Evolutionary conservation across 2,888 invertebrate genomes (phyloP), one percentile per base, ranked within the genome.

Genomic region (Bugulina stolonifera): DNA sequence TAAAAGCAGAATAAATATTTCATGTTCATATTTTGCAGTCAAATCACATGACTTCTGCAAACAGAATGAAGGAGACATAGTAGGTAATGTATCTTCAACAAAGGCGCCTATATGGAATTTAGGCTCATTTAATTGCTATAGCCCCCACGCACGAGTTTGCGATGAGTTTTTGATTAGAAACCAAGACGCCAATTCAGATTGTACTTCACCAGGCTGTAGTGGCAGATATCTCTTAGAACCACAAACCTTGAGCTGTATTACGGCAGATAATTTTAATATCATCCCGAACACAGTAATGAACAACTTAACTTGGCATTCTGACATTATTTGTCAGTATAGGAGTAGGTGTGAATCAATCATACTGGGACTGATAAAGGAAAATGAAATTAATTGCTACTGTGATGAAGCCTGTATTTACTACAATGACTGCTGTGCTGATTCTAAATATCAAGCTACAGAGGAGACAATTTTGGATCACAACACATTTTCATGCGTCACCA

Each of bases 341-440:
- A 55, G 55, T n/a, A 18, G 25, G n/a, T 55, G 55, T n/a, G 25
- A 55, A 55, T 3, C 25, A 14, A n/a, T 55, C n/a, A 18, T 14
- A 5, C 55, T 14, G n/a, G 55, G 55, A 55, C 55, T 55, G n/a
- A 25, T 25, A n/a, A 55, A n/a, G 25, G 55, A 55, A n/a, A 3
- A 55, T 55, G 55, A 55, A n/a, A 5, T 55, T 3, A 55, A 55
- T 25, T 55, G 55, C n/a, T 55, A n/a, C n/a, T 55, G 43, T 43
- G 43, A 43, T 43, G 18, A 43, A 18, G 5, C 18, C 18, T 43
- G 43, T 43, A 18, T 43, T n/a, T 55, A 55, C 25, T 55, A 14
- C n/a, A 55, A 55, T 55, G 55, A 55, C 55, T 55, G 55, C 25
- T 55, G 55, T 55, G 55, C 5, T 14, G 55, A 55, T 55, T 55